A percentile compares a stretch with the other conserved stretches of the same genome.
Evolutionary conservation across 2,797 vertebrate genomes (phyloP).

Genomic region (Hydrophis major): DNA sequence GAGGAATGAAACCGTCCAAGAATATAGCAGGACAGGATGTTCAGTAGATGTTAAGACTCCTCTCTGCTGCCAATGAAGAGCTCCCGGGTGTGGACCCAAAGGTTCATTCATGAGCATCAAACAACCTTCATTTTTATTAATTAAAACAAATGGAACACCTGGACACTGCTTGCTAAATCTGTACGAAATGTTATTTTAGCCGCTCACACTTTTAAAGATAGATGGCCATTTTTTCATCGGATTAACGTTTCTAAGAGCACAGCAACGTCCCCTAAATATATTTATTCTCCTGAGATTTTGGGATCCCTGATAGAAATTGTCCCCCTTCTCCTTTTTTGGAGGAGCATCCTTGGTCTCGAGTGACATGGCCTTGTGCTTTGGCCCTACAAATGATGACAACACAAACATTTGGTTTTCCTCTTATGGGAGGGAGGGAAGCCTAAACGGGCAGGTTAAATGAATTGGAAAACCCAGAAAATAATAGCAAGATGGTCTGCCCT

Average conservation of each 20-base stretch:
- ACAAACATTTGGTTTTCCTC: constrained; percentile 61
- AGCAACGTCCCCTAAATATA: constrained; percentile 41
- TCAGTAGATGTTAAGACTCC: neutral
- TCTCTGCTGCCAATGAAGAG: neutral
- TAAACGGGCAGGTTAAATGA: constrained; percentile 65
- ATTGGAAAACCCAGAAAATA: constrained; percentile 67
- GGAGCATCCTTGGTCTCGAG: constrained; percentile 48
- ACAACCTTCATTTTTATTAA: constrained; percentile 45
- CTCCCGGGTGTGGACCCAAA: neutral
- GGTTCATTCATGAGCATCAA: constrained; percentile 45
- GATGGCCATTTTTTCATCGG: neutral
- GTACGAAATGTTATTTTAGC: constrained; percentile 24
- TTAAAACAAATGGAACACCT: constrained; percentile 50
- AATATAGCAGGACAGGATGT: neutral
- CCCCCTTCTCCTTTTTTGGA: constrained; percentile 27
- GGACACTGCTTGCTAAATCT: constrained; percentile 37
- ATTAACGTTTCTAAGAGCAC: constrained; percentile 23
- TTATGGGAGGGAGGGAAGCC: constrained; percentile 39
- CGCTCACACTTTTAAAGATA: constrained; percentile 29
- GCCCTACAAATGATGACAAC: constrained; percentile 55
- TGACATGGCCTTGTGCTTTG: constrained; percentile 49
- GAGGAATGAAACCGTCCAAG: constrained; percentile 5
- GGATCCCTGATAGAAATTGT: neutral
- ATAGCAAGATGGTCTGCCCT: constrained; percentile 55
- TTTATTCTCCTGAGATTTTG: constrained; percentile 20